These are phyloP conservation scores for Albula goreensis DNA, from an alignment of 2,113 vertebrate genomes.

Conservation along the genomic window DNA sequence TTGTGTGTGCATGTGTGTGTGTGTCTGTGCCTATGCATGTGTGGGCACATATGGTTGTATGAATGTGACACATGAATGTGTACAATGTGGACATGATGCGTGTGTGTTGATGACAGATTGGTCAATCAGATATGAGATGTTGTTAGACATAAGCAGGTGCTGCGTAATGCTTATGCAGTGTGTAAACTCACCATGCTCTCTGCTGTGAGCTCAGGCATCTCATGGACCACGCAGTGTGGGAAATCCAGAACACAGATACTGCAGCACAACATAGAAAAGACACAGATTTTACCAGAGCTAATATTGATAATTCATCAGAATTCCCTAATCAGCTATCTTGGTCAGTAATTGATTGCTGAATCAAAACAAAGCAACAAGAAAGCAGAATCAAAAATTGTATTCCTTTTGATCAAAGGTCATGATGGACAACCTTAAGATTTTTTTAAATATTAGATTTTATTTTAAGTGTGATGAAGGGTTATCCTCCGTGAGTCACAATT, in stretches of 20 bases:
- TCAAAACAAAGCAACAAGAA: background rate
- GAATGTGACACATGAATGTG: too few relatives aligned
- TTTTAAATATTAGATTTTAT: too few relatives aligned
- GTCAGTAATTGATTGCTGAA: background rate
- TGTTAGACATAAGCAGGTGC: too few relatives aligned
- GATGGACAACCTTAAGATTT: background rate
- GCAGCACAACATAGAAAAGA: conserved; percentile 29
- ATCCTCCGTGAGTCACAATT: too few relatives aligned
- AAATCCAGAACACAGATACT: conserved; percentile 93
- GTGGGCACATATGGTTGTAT: too few relatives aligned
- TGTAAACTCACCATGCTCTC: conserved; percentile 87
- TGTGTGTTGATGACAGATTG: too few relatives aligned
- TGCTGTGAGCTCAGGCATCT: conserved; percentile 90
- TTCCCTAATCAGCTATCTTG: background rate
- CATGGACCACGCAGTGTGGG: conserved; percentile 83
- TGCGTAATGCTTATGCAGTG: too few relatives aligned
- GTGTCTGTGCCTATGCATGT: too few relatives aligned
- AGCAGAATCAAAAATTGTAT: background rate
- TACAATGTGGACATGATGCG: too few relatives aligned
- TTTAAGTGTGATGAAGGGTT: too few relatives aligned
- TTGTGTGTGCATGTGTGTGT: too few relatives aligned
- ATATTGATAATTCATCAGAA: background rate
- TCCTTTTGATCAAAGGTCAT: background rate
- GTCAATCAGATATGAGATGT: too few relatives aligned
- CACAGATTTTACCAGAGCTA: background rate